phyloP scores from a whole-genome alignment of 2,888 invertebrate species.

The Acrobasis repandana region DNA sequence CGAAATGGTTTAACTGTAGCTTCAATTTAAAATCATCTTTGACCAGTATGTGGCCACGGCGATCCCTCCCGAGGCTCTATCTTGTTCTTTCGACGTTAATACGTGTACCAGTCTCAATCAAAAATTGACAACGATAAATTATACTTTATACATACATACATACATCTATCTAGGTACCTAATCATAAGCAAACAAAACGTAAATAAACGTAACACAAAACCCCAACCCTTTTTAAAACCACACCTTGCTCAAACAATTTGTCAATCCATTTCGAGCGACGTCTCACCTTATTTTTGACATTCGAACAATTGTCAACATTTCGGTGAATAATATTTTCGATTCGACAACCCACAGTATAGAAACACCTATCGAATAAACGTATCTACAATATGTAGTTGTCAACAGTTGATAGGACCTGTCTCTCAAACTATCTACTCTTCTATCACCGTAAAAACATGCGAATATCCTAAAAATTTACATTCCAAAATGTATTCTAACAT shows the following conservation, averaged over 20 bases:
- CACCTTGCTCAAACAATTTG: slow-evolving; percentile 14
- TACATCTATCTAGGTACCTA: no score
- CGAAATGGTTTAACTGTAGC: no score
- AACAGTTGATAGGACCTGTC: slow-evolving; percentile 79
- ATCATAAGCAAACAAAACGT: background rate
- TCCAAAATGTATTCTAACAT: slow-evolving; percentile 15
- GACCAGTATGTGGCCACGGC: no score
- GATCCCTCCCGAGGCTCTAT: no score
- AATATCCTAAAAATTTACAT: background rate
- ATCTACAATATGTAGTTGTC: slow-evolving; percentile 79
- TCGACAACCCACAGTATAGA: slow-evolving; percentile 62
- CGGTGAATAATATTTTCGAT: slow-evolving; percentile 57
- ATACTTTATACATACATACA: no score
- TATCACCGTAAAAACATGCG: slow-evolving; percentile 23
- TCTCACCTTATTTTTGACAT: slow-evolving; percentile 30
- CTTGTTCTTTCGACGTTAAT: no score
- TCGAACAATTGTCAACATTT: slow-evolving; percentile 37
- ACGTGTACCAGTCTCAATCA: no score
- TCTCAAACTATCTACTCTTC: slow-evolving; percentile 71
- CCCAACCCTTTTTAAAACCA: slow-evolving; percentile 13
- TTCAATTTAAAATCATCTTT: no score
- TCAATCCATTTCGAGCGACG: slow-evolving; percentile 14
- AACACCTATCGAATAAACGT: slow-evolving; percentile 73
- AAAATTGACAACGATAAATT: no score
- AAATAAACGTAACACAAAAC: background rate